Base-by-base conservation (phyloP, 2,888 invertebrate species). In the Busseola fusca region DNA sequence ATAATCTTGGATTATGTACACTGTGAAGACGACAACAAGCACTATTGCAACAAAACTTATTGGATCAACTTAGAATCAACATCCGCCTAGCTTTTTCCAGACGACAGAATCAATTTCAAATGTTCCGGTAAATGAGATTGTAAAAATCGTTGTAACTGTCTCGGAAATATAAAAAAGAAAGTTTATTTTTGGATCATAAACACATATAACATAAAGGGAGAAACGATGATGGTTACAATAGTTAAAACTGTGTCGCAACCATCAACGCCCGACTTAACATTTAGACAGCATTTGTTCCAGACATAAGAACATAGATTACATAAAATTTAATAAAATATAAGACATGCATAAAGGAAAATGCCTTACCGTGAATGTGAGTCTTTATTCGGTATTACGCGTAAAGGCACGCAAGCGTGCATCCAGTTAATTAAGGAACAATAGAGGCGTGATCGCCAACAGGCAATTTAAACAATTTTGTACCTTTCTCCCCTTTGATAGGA, bases 401-500 rank as follows among this genome's bases (percentile, higher is more conserved):
- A 66, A 70, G 60, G 54, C 64, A 72, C 63, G 75, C 72, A 80
- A 74, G 82, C 45, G 66, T 64, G 63, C 82, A 59, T 65, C 64
- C 79, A 73, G 76, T 81, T 83, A 82, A 85, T 81, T 74, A 80
- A 72, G 76, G 77, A 74, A 84, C 80, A 81, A 83, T 67, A 69
- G 62, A 74, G 56, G 64, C 87, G 85, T 84, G 86, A 85, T 83
- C 78, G 57, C 48, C 66, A 48, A 60, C 56, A 42, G n/a, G 52
- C 45, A 68, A 69, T 69, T 69, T 69, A 21, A 42, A 80, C 74
- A 77, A 85, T 79, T 80, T 79, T 59, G 78, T 76, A 77, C 79
- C 73, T 81, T 80, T 83, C 72, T 83, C 82, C 83, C 76, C 78
- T 87, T 87, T 87, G 84, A 86, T 87, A 81, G 81, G 85, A 85